Evolutionary conservation across 2,888 invertebrate genomes (phyloP).

Genomic region (Dasysyrphus albostriatus): DNA sequence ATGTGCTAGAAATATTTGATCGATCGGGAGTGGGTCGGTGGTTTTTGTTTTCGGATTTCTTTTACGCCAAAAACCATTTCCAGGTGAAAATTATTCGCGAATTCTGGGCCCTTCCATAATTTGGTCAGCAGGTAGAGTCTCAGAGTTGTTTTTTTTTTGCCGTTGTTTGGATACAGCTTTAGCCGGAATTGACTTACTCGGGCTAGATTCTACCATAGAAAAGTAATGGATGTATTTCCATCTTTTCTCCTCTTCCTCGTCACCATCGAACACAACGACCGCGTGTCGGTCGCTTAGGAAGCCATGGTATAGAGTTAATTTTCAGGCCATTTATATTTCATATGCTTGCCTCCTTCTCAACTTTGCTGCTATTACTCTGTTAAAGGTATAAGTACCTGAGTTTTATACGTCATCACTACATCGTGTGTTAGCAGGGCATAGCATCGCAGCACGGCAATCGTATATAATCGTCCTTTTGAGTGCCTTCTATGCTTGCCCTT

Average conservation of each 20-base stretch:
- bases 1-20: conserved; percentile 52
- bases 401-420: conserved; percentile 53
- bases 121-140: conserved; percentile 40
- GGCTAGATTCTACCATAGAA: neutral
- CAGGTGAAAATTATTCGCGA: conserved; percentile 29
- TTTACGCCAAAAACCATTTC: neutral
- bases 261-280: neutral
- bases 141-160: neutral
- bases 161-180: neutral
- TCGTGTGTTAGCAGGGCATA: neutral
- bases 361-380: conserved; percentile 1
- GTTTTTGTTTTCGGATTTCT: conserved; percentile 5
- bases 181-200: neutral
- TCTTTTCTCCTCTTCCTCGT: neutral
- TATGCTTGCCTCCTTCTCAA: conserved; percentile 27
- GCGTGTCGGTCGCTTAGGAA: conserved; percentile 30
- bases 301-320: conserved; percentile 62
- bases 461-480: conserved; percentile 56
- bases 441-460: conserved; percentile 35
- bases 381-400: conserved; percentile 13
- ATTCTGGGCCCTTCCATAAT: neutral
- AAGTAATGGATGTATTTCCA: neutral
- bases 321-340: conserved; percentile 67
- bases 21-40: conserved; percentile 7
- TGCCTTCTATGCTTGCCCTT: conserved; percentile 60